Percentiles rank a stretch among this genome's conserved stretches.
Evolutionary conservation across 2,797 vertebrate genomes (phyloP).

Genomic region (Heteromormyrus szaboi): DNA sequence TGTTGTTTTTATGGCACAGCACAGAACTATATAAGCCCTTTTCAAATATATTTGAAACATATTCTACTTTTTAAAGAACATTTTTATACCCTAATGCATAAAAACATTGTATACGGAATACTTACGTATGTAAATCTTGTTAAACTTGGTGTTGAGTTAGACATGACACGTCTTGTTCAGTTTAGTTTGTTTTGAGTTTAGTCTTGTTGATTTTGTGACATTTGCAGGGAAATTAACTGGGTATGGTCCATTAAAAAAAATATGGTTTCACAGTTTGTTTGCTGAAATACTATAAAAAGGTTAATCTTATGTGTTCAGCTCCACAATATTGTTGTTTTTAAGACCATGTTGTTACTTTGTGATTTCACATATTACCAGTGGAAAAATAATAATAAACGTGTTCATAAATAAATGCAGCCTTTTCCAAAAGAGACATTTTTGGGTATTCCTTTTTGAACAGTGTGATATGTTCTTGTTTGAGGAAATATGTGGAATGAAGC

Average conservation of each 20-base stretch:
- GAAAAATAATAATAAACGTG: slow-evolving; percentile 30
- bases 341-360: slow-evolving; percentile 35
- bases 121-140: slow-evolving; percentile 26
- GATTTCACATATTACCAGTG: slow-evolving; percentile 26
- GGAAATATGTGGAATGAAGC: background rate
- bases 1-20: slow-evolving; percentile 16
- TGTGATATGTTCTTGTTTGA: background rate
- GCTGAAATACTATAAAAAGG: background rate
- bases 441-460: background rate
- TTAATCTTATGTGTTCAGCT: slow-evolving; percentile 24
- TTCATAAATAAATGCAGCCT: slow-evolving; percentile 42
- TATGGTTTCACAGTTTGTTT: slow-evolving; percentile 27
- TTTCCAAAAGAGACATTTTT: slow-evolving; percentile 35
- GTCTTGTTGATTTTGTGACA: slow-evolving; percentile 33
- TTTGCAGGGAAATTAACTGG: slow-evolving; percentile 38
- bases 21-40: slow-evolving; percentile 4
- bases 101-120: slow-evolving; percentile 15
- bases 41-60: slow-evolving; percentile 2
- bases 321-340: slow-evolving; percentile 33
- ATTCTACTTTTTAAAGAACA: slow-evolving; percentile 17
- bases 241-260: slow-evolving; percentile 28
- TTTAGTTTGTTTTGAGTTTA: slow-evolving; percentile 31
- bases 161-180: slow-evolving; percentile 21
- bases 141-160: slow-evolving; percentile 30
- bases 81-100: slow-evolving; percentile 20